phyloP scores from a whole-genome alignment of 2,113 vertebrate species.

The Laterallus jamaicensis region DNA sequence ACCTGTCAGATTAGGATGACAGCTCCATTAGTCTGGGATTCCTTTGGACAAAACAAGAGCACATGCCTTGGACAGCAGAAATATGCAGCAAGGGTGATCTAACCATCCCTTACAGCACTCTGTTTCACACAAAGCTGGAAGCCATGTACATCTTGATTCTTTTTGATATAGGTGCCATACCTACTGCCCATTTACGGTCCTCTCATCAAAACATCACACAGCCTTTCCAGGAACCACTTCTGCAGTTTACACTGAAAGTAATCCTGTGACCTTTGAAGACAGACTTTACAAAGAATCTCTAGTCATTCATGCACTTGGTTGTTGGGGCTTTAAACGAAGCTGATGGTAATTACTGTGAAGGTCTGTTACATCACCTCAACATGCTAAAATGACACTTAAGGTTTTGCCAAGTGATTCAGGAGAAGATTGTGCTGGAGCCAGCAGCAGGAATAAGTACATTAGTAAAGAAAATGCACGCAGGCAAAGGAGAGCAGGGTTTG shows the following conservation, averaged over 20 bases:
- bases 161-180: background rate
- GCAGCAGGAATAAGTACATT: background rate
- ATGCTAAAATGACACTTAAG: background rate
- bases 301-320: background rate
- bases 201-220: background rate
- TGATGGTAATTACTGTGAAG: background rate
- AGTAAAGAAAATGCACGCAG: background rate
- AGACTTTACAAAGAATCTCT: background rate
- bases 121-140: background rate
- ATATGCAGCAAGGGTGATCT: background rate
- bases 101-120: background rate
- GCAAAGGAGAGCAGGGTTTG: background rate
- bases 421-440: background rate
- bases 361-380: background rate
- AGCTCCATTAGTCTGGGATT: background rate
- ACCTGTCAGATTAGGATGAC: background rate
- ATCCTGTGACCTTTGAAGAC: constrained; percentile 1
- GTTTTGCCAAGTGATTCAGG: background rate
- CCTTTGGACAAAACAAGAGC: background rate
- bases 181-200: background rate
- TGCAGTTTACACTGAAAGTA: background rate
- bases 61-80: background rate
- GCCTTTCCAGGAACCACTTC: background rate
- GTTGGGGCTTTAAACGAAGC: background rate
- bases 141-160: background rate